Evolutionary conservation across 23 tunicate species (phyloP).

Genomic region (Ascidia mentula): DNA sequence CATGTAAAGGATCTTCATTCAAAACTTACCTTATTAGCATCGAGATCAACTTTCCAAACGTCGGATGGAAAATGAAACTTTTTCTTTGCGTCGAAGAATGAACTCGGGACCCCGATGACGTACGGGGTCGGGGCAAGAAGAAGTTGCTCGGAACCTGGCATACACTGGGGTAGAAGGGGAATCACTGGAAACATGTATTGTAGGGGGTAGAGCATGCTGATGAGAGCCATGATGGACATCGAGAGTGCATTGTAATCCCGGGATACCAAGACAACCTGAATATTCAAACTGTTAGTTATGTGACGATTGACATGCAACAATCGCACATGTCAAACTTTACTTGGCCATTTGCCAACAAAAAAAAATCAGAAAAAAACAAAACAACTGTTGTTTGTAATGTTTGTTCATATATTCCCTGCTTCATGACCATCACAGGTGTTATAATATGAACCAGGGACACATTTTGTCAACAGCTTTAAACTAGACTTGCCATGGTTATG

Average conservation of each 20-base stretch:
- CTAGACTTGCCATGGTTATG: too few species aligned
- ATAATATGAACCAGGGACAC: too few species aligned
- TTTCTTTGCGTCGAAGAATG: constrained; percentile 67
- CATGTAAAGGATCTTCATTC: neutral
- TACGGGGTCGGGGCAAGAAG: constrained; percentile 99
- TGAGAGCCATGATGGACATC: constrained; percentile 96
- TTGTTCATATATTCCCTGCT: too few species aligned
- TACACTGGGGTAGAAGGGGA: constrained; percentile 94
- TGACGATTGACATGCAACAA: too few species aligned
- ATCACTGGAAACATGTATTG: constrained; percentile 99
- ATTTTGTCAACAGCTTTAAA: too few species aligned
- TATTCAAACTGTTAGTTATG: too few species aligned
- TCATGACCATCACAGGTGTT: too few species aligned
- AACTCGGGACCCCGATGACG: constrained; percentile 92
- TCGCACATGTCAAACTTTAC: too few species aligned
- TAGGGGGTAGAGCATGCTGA: constrained; percentile 97
- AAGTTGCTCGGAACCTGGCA: constrained; percentile 99
- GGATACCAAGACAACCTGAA: constrained; percentile 84
- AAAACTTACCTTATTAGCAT: constrained; percentile 69
- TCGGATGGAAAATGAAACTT: constrained; percentile 75
- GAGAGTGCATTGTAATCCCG: constrained; percentile 98
- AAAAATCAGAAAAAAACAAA: too few species aligned
- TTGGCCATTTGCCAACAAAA: too few species aligned
- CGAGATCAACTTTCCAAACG: constrained; percentile 96
- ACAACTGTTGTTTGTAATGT: too few species aligned